Percentiles rank a stretch among this genome's conserved stretches.
These are phyloP conservation scores for Bellardia bayeri DNA, from an alignment of 2,888 invertebrate genomes.

Conservation along the genomic window DNA sequence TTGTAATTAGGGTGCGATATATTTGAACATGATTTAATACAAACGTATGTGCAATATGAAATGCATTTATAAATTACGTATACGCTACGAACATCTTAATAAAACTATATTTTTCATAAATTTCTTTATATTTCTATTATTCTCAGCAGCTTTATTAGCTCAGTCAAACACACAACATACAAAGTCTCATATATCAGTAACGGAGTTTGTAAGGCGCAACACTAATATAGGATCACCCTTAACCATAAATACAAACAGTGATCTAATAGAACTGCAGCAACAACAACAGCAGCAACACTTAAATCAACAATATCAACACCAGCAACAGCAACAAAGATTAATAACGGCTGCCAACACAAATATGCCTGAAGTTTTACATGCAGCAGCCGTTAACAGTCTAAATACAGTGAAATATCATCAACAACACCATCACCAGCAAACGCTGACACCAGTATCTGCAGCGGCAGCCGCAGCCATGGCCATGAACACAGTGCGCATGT, in stretches of 20 bases:
- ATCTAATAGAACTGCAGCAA: constrained; percentile 40
- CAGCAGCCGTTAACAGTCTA: constrained; percentile 76
- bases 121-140: constrained; percentile 11
- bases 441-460: constrained; percentile 57
- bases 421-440: constrained; percentile 60
- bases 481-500: constrained; percentile 75
- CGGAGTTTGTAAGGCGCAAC: constrained; percentile 92
- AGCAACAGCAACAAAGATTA: constrained; percentile 65
- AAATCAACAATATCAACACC: constrained; percentile 45
- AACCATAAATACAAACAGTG: constrained; percentile 54
- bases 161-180: constrained; percentile 10
- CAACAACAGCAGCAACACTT: constrained; percentile 59
- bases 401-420: constrained; percentile 73
- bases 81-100: not conserved
- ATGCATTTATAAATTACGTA: too few relatives aligned
- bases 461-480: constrained; percentile 67
- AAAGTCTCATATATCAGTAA: constrained; percentile 90
- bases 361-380: constrained; percentile 80
- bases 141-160: constrained; percentile 54
- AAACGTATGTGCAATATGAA: too few relatives aligned
- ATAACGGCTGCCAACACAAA: constrained; percentile 66
- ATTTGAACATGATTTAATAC: too few relatives aligned
- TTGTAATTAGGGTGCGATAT: too few relatives aligned
- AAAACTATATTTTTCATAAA: not conserved
- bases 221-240: constrained; percentile 82